Base-by-base conservation (phyloP, 2,888 invertebrate species). In the Priapulus caudatus region DNA sequence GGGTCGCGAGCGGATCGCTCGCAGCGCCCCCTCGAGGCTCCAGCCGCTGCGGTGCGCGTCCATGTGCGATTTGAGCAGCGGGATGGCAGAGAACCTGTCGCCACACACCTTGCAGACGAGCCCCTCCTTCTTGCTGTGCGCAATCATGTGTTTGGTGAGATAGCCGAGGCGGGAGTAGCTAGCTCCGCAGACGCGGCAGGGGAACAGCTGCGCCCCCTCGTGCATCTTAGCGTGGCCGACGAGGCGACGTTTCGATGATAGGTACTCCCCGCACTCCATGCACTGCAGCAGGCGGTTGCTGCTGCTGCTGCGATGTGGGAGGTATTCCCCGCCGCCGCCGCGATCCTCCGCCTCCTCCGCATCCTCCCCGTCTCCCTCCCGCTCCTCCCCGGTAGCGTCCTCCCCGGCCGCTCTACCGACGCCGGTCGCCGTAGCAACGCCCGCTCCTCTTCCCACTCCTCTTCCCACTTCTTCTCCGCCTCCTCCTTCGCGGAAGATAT, bases 241-340 rank as follows among this genome's bases (percentile, higher is more conserved):
- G n/a, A 33, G 33, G n/a, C 33, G 33, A 10, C 33, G 33, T n/a
- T 33, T 33, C n/a, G 33, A 33, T 33, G 33, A 33, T n/a, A 33
- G n/a, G n/a, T 10, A 10, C 33, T 33, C 33, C 10, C 33, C 33
- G n/a, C 33, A 33, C n/a, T 33, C 33, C n/a, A 33, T 10, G 33
- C 33, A 33, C 33, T 33, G 33, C 10, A 33, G n/a, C 33, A 10
- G 33, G 10, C n/a, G 10, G n/a, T 33, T 33, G 33, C 10, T n/a
- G 10, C 10, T n/a, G n/a, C n/a, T 33, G 10, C 33, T n/a, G n/a
- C n/a, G 10, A 10, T 10, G 33, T 10, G n/a, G n/a, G 10, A 10
- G 33, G 10, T 33, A 10, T 10, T 33, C n/a, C 10, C 10, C 33
- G 10, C 10, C 33, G n/a, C n/a, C n/a, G 10, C 33, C 33, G n/a